Conservation (phyloP, 2,888 invertebrate genomes). For the Noctua pronuba region DNA sequence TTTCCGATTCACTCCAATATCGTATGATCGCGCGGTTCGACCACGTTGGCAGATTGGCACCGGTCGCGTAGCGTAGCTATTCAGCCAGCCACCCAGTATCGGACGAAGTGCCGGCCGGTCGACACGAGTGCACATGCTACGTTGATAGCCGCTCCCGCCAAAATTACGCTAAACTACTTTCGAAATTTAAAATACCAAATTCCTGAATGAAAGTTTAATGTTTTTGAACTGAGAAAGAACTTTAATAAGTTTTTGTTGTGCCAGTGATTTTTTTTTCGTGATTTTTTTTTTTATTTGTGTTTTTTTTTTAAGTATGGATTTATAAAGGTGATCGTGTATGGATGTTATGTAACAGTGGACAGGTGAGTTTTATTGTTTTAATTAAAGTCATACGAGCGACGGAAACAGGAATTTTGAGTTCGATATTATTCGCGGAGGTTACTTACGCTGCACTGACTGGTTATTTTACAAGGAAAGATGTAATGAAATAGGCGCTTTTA, state of each 20-base stretch:
- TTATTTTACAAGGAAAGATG: conserved; percentile 39
- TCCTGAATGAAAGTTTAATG: conserved; percentile 52
- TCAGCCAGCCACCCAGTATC: conserved; percentile 55
- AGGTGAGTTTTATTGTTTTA: conserved; percentile 63
- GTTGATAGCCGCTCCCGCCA: conserved; percentile 59
- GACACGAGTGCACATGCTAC: conserved; percentile 20
- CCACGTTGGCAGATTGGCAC: conserved; percentile 69
- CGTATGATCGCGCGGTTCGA: conserved; percentile 63
- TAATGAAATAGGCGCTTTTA: conserved; percentile 20
- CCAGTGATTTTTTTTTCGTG: conserved; percentile 45
- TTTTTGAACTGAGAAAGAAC: neutral
- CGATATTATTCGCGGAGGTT: conserved; percentile 48
- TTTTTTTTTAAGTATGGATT: conserved; percentile 36
- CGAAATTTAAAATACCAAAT: conserved; percentile 52
- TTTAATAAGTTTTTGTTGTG: conserved; percentile 40
- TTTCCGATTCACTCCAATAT: conserved; percentile 57
- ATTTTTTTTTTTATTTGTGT: conserved; percentile 8
- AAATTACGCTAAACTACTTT: conserved; percentile 65
- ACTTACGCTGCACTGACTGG: conserved; percentile 46
- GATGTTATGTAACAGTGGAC: conserved; percentile 65
- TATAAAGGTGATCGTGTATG: conserved; percentile 59
- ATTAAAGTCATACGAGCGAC: conserved; percentile 51
- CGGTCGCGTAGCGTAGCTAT: conserved; percentile 43
- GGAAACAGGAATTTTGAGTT: conserved; percentile 53
- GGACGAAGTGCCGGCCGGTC: conserved; percentile 60